Conservation (phyloP, 2,888 invertebrate genomes). For the Achlya flavicornis region DNA sequence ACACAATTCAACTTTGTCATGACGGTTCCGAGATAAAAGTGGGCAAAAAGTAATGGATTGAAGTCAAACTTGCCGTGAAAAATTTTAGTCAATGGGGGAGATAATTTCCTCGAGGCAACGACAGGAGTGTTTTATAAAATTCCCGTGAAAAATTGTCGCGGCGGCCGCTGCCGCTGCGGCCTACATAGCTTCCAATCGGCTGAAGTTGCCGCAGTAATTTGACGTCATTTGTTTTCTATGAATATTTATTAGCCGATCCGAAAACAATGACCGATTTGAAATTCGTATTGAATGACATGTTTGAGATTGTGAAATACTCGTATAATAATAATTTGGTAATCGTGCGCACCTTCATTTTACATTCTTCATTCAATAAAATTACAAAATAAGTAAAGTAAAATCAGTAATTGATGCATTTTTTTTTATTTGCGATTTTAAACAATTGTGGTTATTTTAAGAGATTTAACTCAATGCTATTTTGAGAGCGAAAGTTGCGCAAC, state of each 20-base stretch:
- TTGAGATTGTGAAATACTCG: slow-evolving; percentile 40
- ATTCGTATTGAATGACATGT: slow-evolving; percentile 54
- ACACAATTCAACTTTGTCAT: slow-evolving; percentile 71
- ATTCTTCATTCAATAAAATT: not conserved
- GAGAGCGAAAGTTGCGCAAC: slow-evolving; percentile 16
- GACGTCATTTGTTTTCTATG: slow-evolving; percentile 73
- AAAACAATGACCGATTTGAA: slow-evolving; percentile 70
- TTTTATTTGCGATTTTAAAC: not conserved
- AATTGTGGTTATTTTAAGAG: not conserved
- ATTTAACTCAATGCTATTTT: not conserved
- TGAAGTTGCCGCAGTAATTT: slow-evolving; percentile 63
- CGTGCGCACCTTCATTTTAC: slow-evolving; percentile 25
- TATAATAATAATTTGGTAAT: slow-evolving; percentile 38
- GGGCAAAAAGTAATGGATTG: slow-evolving; percentile 76
- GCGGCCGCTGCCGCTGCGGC: slow-evolving; percentile 31
- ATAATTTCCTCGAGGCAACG: slow-evolving; percentile 72
- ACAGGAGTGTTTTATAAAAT: slow-evolving; percentile 72
- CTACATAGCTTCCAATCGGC: slow-evolving; percentile 49
- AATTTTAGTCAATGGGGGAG: slow-evolving; percentile 79
- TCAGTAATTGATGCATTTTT: not conserved
- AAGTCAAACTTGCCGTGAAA: slow-evolving; percentile 81
- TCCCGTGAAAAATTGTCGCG: slow-evolving; percentile 70
- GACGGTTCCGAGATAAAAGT: slow-evolving; percentile 73
- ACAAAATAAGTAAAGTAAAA: no score
- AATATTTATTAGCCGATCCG: slow-evolving; percentile 72